Evolutionary conservation across 2,888 invertebrate species (phyloP), one percentile per base, ranked within the genome.

Genomic region (Thumatha senex): DNA sequence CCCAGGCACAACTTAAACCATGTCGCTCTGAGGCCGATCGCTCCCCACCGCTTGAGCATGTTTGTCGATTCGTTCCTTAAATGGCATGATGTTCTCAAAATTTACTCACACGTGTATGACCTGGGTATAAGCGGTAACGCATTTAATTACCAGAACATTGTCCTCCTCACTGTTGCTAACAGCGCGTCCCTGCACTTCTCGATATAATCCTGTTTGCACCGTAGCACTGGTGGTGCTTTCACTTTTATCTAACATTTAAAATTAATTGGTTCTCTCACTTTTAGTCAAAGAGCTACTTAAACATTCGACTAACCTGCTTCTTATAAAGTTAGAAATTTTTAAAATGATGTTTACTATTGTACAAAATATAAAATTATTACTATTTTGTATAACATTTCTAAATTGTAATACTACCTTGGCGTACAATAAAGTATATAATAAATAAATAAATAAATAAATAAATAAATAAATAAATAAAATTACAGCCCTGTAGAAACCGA

Each of bases 1-100:
- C 49, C 57, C 52, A 60, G 87, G 85, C 85, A 84, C 86, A 87
- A 88, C 81, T 87, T 86, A 84, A 86, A 85, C 80, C 61, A 66
- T 58, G 74, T 70, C 69, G 74, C 75, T 67, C 60, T 76, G 78
- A 72, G 87, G 80, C 89, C 90, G 89, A 84, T 89, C 89, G 90
- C 88, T 89, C 86, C 66, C 71, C 74, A 78, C 76, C 62, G 89
- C 89, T 89, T 89, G 67, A 80, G 91, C 91, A 91, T 91, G 91
- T 84, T 83, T 85, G 85, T 89, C 67, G 72, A 81, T 77, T 85
- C 74, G 77, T 84, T 83, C 74, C 77, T 79, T 82, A 83, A 83
- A 74, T 81, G 81, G 91, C 91, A 91, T 91, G 91, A 77, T 82
- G 80, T 78, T 82, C 75, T 83, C 75, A 72, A 76, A 82, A 83